A percentile compares a stretch with the other conserved stretches of the same genome.
Conservation (phyloP, 2,113 vertebrate genomes). For the Ictidomys tridecemlineatus region DNA sequence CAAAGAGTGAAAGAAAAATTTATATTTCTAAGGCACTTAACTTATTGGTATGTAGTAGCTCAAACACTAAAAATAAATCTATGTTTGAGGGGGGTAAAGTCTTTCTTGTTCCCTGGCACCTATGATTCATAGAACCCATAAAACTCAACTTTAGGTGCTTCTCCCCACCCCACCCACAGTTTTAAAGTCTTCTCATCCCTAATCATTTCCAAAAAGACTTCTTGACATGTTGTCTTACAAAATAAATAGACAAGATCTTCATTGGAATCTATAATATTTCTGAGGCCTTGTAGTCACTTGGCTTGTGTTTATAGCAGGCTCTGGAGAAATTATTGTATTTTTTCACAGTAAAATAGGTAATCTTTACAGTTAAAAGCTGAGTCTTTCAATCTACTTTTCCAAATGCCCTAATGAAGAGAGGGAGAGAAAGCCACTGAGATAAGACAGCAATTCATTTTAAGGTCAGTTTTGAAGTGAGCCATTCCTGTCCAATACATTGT, state of each 20-base stretch:
- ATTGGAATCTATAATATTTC: not conserved
- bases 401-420: not conserved
- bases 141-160: not conserved
- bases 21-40: constrained; percentile 48
- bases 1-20: constrained; percentile 36
- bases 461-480: not conserved
- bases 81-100: not conserved
- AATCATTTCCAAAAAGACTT: not conserved
- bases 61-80: constrained; percentile 68
- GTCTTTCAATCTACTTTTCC: not conserved
- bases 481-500: not conserved
- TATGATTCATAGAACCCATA: not conserved
- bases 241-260: not conserved
- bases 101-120: not conserved
- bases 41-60: constrained; percentile 24
- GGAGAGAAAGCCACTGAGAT: not conserved
- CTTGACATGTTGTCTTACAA: not conserved
- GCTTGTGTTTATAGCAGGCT: not conserved
- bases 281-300: not conserved
- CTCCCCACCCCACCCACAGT: not conserved
- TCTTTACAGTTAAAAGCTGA: not conserved
- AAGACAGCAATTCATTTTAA: not conserved
- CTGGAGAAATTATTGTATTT: not conserved
- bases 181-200: not conserved
- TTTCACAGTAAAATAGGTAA: not conserved